Evolutionary conservation across 2,113 vertebrate genomes (phyloP).

Genomic region (Oreochromis tanganicae): DNA sequence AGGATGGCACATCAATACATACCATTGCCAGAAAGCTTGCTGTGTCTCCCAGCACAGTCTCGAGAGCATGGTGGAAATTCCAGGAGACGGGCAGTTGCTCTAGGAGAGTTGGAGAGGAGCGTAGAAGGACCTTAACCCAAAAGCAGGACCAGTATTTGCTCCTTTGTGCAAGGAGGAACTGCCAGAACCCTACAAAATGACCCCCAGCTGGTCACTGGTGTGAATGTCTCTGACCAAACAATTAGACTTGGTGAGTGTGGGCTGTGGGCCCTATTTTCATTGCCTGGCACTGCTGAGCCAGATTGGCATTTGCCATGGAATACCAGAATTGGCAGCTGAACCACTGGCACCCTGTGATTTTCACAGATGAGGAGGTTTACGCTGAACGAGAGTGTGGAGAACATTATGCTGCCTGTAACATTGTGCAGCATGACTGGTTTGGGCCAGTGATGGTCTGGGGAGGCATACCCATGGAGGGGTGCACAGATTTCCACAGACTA

Average conservation of each 20-base stretch:
- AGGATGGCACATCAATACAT: neutral
- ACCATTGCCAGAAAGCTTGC: neutral
- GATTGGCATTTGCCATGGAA: neutral
- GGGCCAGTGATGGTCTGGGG: neutral
- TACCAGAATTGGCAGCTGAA: neutral
- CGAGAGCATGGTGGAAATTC: neutral
- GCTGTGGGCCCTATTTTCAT: neutral
- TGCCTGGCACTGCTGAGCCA: neutral
- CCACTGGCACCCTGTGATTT: fast-evolving
- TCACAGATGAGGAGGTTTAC: neutral
- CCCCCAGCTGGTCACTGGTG: fast-evolving
- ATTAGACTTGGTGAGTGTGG: neutral
- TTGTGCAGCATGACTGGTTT: neutral
- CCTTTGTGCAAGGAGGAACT: neutral
- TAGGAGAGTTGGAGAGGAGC: neutral
- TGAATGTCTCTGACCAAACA: neutral
- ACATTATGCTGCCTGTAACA: neutral
- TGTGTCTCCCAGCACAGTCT: neutral
- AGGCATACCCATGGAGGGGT: neutral
- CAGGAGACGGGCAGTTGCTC: fast-evolving
- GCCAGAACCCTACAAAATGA: fast-evolving
- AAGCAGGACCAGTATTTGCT: neutral
- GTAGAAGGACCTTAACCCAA: neutral
- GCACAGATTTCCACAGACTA: neutral
- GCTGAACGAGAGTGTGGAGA: neutral